Evolutionary conservation across 2,113 vertebrate species (phyloP).

Genomic region (Heterocephalus glaber): DNA sequence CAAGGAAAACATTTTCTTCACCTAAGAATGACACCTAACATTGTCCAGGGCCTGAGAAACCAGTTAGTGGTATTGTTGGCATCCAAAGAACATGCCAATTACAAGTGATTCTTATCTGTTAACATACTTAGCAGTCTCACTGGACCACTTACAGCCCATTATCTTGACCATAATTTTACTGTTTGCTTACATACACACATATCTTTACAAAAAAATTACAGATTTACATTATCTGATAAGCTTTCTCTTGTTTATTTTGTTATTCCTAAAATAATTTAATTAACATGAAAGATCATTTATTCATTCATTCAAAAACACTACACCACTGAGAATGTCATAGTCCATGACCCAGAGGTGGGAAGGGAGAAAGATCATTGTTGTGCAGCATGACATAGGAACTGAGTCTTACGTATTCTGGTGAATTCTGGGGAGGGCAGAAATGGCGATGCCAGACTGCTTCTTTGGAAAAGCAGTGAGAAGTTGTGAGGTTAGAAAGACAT

Average conservation of each 20-base stretch:
- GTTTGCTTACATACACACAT: conserved; percentile 52
- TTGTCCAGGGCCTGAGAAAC: conserved; percentile 66
- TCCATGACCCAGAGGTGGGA: no score
- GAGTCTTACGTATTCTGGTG: background rate
- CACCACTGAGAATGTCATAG: background rate
- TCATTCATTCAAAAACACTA: background rate
- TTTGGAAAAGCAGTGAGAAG: background rate
- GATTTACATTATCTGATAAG: background rate
- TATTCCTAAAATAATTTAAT: conserved; percentile 1
- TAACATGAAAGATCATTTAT: background rate
- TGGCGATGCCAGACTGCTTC: rapidly evolving
- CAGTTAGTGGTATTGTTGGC: conserved; percentile 49
- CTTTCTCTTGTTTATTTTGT: background rate
- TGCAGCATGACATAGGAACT: background rate
- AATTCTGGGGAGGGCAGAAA: background rate
- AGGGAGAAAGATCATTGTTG: background rate
- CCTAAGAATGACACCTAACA: conserved; percentile 16
- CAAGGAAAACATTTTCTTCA: conserved; percentile 52
- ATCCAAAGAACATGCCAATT: conserved; percentile 55
- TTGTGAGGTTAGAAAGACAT: no score
- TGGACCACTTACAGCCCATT: conserved; percentile 15
- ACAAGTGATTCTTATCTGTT: conserved; percentile 68
- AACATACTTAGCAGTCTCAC: conserved; percentile 38
- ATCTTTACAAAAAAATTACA: background rate
- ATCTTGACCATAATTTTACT: conserved; percentile 56